Evolutionary conservation across 2,888 invertebrate species (phyloP).

Genomic region (Cataglyphis rosenhaueri): DNA sequence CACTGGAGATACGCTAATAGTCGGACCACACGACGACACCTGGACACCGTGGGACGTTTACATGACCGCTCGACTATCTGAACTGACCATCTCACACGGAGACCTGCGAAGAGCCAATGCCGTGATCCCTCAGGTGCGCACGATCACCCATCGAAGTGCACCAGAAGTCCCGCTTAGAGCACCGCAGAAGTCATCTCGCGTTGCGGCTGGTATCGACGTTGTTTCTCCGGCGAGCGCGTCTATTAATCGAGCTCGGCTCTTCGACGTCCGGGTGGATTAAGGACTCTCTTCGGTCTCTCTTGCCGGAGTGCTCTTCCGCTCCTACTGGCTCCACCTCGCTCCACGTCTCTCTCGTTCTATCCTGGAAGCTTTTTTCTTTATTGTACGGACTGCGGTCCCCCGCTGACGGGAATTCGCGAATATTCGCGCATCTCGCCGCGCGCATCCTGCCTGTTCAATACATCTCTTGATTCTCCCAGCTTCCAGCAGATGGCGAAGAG

Average conservation of each 20-base stretch:
- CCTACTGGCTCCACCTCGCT: slow-evolving; percentile 58
- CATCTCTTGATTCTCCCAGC: slow-evolving; percentile 82
- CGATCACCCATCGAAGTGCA: slow-evolving; percentile 61
- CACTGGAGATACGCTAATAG: slow-evolving; percentile 19
- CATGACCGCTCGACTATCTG: slow-evolving; percentile 59
- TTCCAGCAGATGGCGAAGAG: slow-evolving; percentile 84
- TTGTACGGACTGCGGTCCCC: slow-evolving; percentile 82
- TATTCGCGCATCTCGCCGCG: slow-evolving; percentile 84
- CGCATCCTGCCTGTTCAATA: slow-evolving; percentile 85
- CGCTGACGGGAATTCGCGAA: slow-evolving; percentile 79
- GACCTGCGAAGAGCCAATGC: slow-evolving; percentile 31
- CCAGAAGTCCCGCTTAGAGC: slow-evolving; percentile 62
- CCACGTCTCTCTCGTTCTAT: slow-evolving; percentile 60
- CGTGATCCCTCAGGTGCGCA: slow-evolving; percentile 32
- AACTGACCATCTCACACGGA: slow-evolving; percentile 43
- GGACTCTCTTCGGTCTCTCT: slow-evolving; percentile 58
- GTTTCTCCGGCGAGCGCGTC: slow-evolving; percentile 74
- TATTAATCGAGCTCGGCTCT: slow-evolving; percentile 76
- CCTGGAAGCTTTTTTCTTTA: slow-evolving; percentile 71
- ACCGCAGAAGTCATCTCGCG: slow-evolving; percentile 62
- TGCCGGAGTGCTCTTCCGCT: slow-evolving; percentile 47
- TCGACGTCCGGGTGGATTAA: slow-evolving; percentile 75
- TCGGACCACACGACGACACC: slow-evolving; percentile 46
- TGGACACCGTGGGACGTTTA: slow-evolving; percentile 57
- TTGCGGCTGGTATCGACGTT: slow-evolving; percentile 65